phyloP scores from a whole-genome alignment of 2,888 invertebrate genomes.

The Fragum whitleyi region DNA sequence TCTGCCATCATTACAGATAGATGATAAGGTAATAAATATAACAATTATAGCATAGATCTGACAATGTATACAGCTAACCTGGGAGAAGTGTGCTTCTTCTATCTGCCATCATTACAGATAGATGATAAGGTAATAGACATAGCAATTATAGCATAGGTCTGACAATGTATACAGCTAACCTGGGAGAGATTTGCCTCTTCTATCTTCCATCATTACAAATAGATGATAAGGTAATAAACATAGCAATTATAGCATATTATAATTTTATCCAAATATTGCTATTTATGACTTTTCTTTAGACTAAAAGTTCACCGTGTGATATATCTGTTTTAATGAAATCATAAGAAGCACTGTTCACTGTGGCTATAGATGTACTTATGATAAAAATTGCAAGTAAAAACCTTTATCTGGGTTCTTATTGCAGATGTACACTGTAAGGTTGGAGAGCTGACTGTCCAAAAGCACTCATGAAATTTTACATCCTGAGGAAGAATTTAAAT shows the following conservation, averaged over 20 bases:
- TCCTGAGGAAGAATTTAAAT: slow-evolving; percentile 90
- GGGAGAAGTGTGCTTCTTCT: slow-evolving; percentile 87
- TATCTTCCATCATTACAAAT: slow-evolving; percentile 93
- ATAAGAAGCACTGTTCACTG: too few species aligned
- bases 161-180: slow-evolving; percentile 88
- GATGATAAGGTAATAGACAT: slow-evolving; percentile 87
- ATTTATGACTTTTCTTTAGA: too few species aligned
- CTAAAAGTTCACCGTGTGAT: too few species aligned
- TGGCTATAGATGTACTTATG: too few species aligned
- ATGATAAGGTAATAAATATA: slow-evolving; percentile 88
- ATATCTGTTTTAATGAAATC: too few species aligned
- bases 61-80: slow-evolving; percentile 89
- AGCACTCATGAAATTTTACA: slow-evolving; percentile 89
- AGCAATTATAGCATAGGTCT: slow-evolving; percentile 85
- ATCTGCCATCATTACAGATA: slow-evolving; percentile 92
- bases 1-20: slow-evolving; percentile 93
- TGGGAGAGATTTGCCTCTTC: slow-evolving; percentile 88
- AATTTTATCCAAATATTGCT: too few species aligned
- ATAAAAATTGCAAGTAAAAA: too few species aligned
- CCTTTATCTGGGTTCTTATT: too few species aligned
- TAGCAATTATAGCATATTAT: too few species aligned
- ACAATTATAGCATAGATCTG: too few species aligned
- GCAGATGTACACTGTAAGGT: slow-evolving; percentile 90
- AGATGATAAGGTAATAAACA: slow-evolving; percentile 89
- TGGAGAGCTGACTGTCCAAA: slow-evolving; percentile 91